Conservation (phyloP, 2,888 invertebrate species). For the Parascotia fuliginaria region DNA sequence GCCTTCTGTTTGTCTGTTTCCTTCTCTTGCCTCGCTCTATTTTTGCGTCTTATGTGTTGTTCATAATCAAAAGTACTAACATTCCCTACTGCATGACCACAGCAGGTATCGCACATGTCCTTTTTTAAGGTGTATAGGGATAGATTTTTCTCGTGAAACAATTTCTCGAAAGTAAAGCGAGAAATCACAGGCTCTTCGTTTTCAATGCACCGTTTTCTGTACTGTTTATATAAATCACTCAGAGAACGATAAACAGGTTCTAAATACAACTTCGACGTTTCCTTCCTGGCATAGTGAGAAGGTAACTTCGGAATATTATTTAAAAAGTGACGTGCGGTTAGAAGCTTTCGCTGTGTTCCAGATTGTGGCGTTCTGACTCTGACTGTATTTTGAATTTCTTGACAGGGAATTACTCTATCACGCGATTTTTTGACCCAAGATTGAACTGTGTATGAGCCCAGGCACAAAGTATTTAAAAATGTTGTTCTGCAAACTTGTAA, state of each 20-base stretch:
- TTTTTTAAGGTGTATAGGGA: conserved; percentile 41
- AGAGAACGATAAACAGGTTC: conserved; percentile 43
- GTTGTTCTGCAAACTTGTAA: too few species aligned
- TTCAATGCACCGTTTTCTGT: conserved; percentile 29
- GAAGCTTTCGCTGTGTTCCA: too few species aligned
- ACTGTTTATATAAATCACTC: conserved; percentile 32
- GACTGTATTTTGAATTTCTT: too few species aligned
- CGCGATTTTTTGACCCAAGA: too few species aligned
- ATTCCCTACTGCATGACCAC: conserved; percentile 37
- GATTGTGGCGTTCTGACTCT: too few species aligned
- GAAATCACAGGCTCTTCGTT: conserved; percentile 25
- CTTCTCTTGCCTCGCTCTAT: conserved; percentile 31
- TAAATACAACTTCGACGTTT: conserved; percentile 38
- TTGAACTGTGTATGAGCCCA: too few species aligned
- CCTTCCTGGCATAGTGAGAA: conserved; percentile 41
- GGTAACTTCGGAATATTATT: conserved; percentile 39
- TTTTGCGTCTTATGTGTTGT: conserved; percentile 24
- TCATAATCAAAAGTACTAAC: conserved; percentile 14
- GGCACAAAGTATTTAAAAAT: too few species aligned
- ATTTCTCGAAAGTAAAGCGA: conserved; percentile 36
- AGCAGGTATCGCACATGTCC: conserved; percentile 37
- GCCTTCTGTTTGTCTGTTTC: conserved; percentile 26
- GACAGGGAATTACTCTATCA: too few species aligned
- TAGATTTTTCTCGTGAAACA: conserved; percentile 40
- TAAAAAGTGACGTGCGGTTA: too few species aligned